Base-by-base conservation (phyloP, 1,140 invertebrate genomes). In the Ceratoteleas bidentatus region DNA sequence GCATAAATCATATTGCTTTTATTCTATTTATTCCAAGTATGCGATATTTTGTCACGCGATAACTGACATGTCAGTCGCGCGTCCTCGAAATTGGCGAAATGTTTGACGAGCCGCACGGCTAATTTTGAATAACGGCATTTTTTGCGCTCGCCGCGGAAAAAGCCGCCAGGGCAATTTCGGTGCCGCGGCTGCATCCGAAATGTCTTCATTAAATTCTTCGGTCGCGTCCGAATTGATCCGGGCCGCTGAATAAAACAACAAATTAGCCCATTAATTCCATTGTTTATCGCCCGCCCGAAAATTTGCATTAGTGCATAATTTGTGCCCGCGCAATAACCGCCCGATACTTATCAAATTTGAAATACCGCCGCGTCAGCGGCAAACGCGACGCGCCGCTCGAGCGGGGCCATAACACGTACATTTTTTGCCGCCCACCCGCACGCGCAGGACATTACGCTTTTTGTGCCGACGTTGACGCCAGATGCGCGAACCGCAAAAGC, bases 281-380 rank as follows among this genome's bases (percentile, higher is more conserved):
- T 43, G 10, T 49, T 62, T 56, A 69, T 68, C 50, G 36, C 56
- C 16, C 3, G 8, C 0, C 13, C 6, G 49, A 43, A 36, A 61
- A 60, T 68, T 47, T 54, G 32, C 50, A 54, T 69, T 45, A 36
- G 2, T 40, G 58, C 14, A 16, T 62, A 69, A 77, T 77, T 68
- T 62, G 43, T 64, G 43, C 34, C 40, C 52, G 47, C 43, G 60
- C 61, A 61, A 68, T 50, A 64, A 47, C 58, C n/a, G 52, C 14
- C 34, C 34, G 65, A 78, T 70, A 65, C 58, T 69, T 64, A 78
- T 78, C 58, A 78, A 78, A 70, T 56, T 70, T 78, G 65, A 78
- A 78, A 78, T 78, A 78, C 65, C 8, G 60, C 58, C 60, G 11
- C 65, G 65, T 70, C 60, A 56, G 33, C 50, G 52, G 32, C 65